Percentiles rank a stretch among this genome's conserved stretches.
Evolutionary conservation across 2,888 invertebrate genomes (phyloP).

Genomic region (Standfussiana lucernea): DNA sequence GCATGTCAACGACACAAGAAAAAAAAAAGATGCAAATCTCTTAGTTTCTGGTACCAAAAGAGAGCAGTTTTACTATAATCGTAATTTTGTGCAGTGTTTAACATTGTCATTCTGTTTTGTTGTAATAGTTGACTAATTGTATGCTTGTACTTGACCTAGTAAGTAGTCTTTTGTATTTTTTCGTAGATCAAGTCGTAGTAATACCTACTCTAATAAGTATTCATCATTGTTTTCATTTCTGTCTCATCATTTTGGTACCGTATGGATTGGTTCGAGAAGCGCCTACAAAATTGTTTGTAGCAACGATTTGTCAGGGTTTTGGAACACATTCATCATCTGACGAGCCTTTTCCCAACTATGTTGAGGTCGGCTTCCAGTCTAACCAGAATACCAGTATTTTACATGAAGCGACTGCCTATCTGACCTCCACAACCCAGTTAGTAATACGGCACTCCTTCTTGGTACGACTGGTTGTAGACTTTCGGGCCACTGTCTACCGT

Average conservation of each 20-base stretch:
- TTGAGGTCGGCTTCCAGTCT: no score
- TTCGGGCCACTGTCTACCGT: no score
- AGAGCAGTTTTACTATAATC: not conserved
- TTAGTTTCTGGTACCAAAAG: not conserved
- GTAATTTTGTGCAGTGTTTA: not conserved
- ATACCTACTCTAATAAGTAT: constrained; percentile 5
- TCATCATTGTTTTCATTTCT: constrained; percentile 33
- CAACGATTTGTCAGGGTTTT: constrained; percentile 15
- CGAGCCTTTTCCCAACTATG: no score
- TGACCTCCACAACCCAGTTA: no score
- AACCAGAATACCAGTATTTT: no score
- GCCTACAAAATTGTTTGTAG: constrained; percentile 17
- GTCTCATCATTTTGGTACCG: not conserved
- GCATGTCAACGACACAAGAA: no score
- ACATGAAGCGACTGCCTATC: no score
- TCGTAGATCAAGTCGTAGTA: constrained; percentile 9
- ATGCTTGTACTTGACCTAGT: constrained; percentile 22
- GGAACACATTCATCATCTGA: not conserved
- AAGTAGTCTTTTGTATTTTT: constrained; percentile 22
- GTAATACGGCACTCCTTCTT: no score
- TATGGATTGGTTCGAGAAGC: not conserved
- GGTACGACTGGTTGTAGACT: no score
- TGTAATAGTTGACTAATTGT: constrained; percentile 10
- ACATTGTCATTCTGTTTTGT: not conserved
- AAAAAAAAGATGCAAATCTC: not conserved